These are phyloP conservation scores for Pristiophorus japonicus DNA, from an alignment of 2,113 vertebrate species.

Conservation along the genomic window DNA sequence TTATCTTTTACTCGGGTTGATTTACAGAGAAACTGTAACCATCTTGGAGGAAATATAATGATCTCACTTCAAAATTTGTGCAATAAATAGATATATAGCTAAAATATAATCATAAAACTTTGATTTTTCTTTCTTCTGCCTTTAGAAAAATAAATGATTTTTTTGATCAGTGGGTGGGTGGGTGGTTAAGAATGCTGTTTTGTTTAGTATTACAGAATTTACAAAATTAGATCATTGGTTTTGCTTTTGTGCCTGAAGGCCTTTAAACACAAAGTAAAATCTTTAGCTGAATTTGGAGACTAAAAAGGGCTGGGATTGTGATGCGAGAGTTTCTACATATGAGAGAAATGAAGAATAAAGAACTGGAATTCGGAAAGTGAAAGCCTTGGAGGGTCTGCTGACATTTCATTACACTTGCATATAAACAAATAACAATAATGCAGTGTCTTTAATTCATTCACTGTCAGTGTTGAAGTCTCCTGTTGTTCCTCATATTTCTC, in stretches of 20 bases:
- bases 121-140: background rate
- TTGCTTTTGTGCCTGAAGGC: slow-evolving; percentile 4
- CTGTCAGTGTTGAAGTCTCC: slow-evolving; percentile 17
- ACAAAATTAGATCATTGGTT: background rate
- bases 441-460: slow-evolving; percentile 24
- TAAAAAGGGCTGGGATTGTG: background rate
- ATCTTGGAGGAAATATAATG: slow-evolving; percentile 72
- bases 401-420: background rate
- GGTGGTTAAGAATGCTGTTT: background rate
- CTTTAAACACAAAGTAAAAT: background rate
- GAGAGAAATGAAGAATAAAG: slow-evolving; percentile 6
- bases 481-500: slow-evolving; percentile 27
- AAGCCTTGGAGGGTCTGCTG: background rate
- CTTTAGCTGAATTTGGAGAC: background rate
- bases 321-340: background rate
- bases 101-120: slow-evolving; percentile 35
- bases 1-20: slow-evolving; percentile 66
- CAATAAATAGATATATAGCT: slow-evolving; percentile 51
- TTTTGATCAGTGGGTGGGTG: background rate
- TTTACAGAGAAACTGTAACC: slow-evolving; percentile 55
- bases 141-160: background rate
- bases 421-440: background rate
- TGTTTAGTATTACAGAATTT: background rate
- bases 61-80: slow-evolving; percentile 78
- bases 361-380: background rate